A percentile compares a stretch with the other conserved stretches of the same genome.
Evolutionary conservation across 2,113 vertebrate species (phyloP).

Genomic region (Miniopterus natalensis): DNA sequence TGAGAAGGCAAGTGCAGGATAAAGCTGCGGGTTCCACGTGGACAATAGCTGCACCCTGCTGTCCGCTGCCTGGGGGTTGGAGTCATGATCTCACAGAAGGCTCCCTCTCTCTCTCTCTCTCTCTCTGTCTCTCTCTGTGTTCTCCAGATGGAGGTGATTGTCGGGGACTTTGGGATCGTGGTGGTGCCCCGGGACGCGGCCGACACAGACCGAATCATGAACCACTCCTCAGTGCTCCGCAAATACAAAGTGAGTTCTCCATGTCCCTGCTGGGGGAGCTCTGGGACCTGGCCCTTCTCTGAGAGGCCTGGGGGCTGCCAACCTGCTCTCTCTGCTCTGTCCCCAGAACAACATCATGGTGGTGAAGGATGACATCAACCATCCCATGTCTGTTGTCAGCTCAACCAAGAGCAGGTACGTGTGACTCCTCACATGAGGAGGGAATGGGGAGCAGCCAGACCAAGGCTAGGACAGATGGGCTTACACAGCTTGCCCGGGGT

Average conservation of each 20-base stretch:
- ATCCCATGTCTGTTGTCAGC: constrained; percentile 97
- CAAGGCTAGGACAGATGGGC: not conserved
- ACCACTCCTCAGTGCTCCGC: constrained; percentile 98
- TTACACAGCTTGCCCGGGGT: not conserved
- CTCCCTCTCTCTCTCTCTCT: not conserved
- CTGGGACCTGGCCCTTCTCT: not conserved
- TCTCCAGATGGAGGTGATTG: constrained; percentile 98
- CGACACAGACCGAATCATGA: constrained; percentile 97
- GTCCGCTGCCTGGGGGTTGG: not conserved
- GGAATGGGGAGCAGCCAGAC: not conserved
- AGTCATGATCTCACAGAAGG: not conserved
- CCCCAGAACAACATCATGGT: constrained; percentile 95
- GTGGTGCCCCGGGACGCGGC: constrained; percentile 96
- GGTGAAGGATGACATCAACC: constrained; percentile 94
- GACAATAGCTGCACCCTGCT: not conserved
- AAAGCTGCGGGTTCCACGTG: not conserved
- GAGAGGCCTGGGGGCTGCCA: not conserved
- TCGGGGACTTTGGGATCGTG: constrained; percentile 98
- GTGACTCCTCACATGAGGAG: not conserved
- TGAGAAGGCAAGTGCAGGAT: not conserved
- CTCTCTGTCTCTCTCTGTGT: not conserved
- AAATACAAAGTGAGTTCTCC: constrained; percentile 94
- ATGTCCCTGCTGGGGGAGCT: fast-evolving
- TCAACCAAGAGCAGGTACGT: constrained; percentile 98
- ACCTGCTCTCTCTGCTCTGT: not conserved